phyloP scores from a whole-genome alignment of 2,113 vertebrate species.

The Mastomys coucha region DNA sequence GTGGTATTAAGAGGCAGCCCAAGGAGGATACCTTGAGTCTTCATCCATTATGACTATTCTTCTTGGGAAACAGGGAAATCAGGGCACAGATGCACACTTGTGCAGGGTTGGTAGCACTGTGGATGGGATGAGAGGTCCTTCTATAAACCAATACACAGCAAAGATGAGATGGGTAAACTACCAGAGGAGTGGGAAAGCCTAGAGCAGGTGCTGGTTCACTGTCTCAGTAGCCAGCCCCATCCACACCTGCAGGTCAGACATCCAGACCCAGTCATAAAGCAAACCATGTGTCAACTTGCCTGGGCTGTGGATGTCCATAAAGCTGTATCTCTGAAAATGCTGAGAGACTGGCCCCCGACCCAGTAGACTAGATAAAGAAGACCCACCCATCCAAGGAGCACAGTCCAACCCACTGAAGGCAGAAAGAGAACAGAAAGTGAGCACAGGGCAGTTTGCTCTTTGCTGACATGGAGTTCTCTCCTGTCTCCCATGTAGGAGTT shows the following conservation, averaged over 20 bases:
- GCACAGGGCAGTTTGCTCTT: background rate
- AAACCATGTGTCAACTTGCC: background rate
- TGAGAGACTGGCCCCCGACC: background rate
- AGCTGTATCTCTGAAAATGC: background rate
- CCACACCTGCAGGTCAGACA: background rate
- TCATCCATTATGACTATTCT: background rate
- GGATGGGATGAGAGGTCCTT: background rate
- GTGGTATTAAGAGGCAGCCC: too few relatives aligned
- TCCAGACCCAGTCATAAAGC: background rate
- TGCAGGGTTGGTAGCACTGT: rapidly evolving
- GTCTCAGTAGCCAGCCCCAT: background rate
- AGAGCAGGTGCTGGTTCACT: background rate
- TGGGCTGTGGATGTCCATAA: background rate
- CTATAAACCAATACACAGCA: too few relatives aligned
- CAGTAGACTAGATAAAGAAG: background rate
- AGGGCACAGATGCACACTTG: background rate
- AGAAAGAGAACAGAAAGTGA: background rate
- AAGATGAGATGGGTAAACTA: background rate
- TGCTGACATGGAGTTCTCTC: too few relatives aligned
- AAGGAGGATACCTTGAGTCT: background rate
- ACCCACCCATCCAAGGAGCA: too few relatives aligned
- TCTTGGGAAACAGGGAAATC: background rate
- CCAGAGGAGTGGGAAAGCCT: background rate
- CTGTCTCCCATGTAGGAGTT: background rate
- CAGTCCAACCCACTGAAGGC: background rate